Percentiles rank a stretch among this genome's conserved stretches.
Evolutionary conservation across 37 sponge, comb jelly and placozoan genomes (phyloP).

Genomic region (Amphimedon queenslandica): DNA sequence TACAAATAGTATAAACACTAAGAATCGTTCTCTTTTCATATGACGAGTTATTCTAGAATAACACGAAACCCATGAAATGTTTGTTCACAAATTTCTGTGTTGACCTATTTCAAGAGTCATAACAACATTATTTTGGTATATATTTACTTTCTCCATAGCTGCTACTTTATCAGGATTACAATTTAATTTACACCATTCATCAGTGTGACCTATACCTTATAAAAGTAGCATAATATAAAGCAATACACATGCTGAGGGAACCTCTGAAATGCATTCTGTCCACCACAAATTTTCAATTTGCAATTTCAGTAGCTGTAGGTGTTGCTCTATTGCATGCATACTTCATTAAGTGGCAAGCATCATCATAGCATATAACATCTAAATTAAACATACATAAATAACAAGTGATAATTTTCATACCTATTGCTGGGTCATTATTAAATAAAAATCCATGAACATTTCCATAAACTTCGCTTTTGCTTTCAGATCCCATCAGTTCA

Average conservation of each 20-base stretch:
- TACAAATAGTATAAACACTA: constrained; percentile 34
- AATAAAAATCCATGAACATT: constrained; percentile 11
- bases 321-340: constrained; percentile 19
- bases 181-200: constrained; percentile 34
- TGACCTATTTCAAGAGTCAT: constrained; percentile 12
- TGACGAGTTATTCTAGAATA: constrained; percentile 21
- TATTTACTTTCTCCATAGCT: constrained; percentile 6
- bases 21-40: constrained; percentile 33
- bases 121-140: background rate
- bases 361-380: constrained; percentile 50
- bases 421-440: background rate
- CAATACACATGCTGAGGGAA: too few species aligned
- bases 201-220: constrained; percentile 55
- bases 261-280: constrained; percentile 47
- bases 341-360: constrained; percentile 32
- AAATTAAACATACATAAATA: background rate
- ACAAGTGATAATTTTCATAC: background rate
- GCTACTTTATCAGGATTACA: constrained; percentile 25
- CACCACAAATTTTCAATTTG: constrained; percentile 12
- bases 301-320: background rate
- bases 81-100: constrained; percentile 53
- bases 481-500: constrained; percentile 10
- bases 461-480: constrained; percentile 5
- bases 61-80: constrained; percentile 44
- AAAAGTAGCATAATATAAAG: too few species aligned